Base-by-base conservation (phyloP, 2,888 invertebrate species). In the Phasia obesa region DNA sequence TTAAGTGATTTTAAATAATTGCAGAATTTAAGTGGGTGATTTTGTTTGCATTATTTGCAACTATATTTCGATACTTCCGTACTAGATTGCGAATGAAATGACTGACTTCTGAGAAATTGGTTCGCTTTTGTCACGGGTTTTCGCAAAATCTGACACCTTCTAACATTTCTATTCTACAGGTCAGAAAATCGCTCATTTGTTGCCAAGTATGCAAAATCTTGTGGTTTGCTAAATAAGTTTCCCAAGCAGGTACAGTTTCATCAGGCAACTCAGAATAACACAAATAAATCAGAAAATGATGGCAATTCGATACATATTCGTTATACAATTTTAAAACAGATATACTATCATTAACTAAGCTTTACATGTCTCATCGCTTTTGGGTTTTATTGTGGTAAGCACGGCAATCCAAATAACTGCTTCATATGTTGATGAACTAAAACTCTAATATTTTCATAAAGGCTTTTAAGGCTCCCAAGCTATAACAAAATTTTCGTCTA, bases 311-410 rank as follows among this genome's bases (percentile, higher is more conserved):
- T 13, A 38, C 38, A 38, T 38, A 4, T 13, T 19, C 47, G 19
- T 9, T 19, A 47, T 4, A 47, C 19, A 19, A 47, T 19, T 47
- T 4, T 9, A 19, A 47, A 3, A 47, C 17, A 19, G 47, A 47
- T 47, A 19, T 47, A 19, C 19, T 47, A 47, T 47, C 47, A 19
- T 47, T 47, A 4, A 47, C 47, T 47, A 47, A 47, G 19, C 47
- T 47, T 47, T 47, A 19, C 47, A 47, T 47, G 7, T 19, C 47
- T 47, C 47, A 47, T 47, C 17, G 19, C 47, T 6, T 47, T 47
- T 19, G 47, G 7, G 19, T 47, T 19, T 47, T 19, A n/a, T n/a
- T n/a, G n/a, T n/a, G n/a, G n/a, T n/a, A n/a, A n/a, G n/a, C n/a
- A n/a, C n/a, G n/a, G n/a, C n/a, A n/a, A n/a, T n/a, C n/a, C n/a